Conservation (phyloP, 2,888 invertebrate genomes). For the Campaea margaritaria region DNA sequence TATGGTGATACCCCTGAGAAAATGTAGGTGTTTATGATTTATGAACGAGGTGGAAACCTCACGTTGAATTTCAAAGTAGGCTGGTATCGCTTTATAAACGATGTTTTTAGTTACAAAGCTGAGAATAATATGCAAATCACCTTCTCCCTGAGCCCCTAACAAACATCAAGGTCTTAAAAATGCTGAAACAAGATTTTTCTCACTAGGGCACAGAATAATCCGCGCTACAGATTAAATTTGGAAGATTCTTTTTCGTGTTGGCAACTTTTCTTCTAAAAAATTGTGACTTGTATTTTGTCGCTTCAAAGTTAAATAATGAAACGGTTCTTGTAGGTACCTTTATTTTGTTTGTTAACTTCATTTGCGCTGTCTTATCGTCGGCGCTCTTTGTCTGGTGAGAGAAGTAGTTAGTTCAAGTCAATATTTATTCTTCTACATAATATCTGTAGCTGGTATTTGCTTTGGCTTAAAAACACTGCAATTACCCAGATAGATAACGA, state of each 20-base stretch:
- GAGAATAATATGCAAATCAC: conserved; percentile 25
- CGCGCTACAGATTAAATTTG: conserved; percentile 7
- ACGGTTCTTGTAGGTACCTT: conserved; percentile 20
- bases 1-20: conserved; percentile 19
- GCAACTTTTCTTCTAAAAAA: conserved; percentile 4
- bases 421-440: conserved; percentile 6
- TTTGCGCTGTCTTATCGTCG: conserved; percentile 19
- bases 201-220: neutral
- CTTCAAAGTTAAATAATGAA: conserved; percentile 23
- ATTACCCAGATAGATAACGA: too few relatives aligned
- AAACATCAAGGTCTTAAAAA: conserved; percentile 12
- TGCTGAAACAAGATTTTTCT: conserved; percentile 4
- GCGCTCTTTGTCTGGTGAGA: conserved; percentile 14
- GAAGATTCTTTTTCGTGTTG: neutral
- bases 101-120: conserved; percentile 18
- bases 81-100: conserved; percentile 13
- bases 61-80: conserved; percentile 25
- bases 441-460: neutral
- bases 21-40: conserved; percentile 27
- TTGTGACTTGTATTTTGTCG: conserved; percentile 16
- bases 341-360: conserved; percentile 22
- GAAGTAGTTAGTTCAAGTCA: conserved; percentile 6
- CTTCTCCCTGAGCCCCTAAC: conserved; percentile 8
- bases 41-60: conserved; percentile 24
- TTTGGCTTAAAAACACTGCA: too few relatives aligned